Percentiles rank a stretch among this genome's conserved stretches.
phyloP scores from a whole-genome alignment of 2,797 vertebrate genomes.

The Phoxinus dragarum region DNA sequence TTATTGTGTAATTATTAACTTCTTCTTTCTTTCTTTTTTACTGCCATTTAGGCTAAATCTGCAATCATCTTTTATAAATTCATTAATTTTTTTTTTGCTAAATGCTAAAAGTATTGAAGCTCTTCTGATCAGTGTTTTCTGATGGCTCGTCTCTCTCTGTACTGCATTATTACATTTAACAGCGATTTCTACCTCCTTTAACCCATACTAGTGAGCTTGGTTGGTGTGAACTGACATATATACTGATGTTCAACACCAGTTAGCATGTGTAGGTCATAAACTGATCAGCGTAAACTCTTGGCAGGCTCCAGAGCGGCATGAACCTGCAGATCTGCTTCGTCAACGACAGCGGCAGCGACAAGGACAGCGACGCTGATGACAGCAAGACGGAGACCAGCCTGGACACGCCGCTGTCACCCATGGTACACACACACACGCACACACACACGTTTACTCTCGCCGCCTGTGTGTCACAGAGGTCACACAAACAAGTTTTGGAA shows the following conservation, averaged over 20 bases:
- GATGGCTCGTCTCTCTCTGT: neutral
- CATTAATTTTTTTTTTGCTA: neutral
- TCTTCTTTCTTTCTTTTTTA: neutral
- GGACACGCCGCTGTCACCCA: slow-evolving; percentile 92
- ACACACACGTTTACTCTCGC: neutral
- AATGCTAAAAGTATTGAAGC: neutral
- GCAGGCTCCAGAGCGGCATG: slow-evolving; percentile 96
- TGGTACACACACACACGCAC: slow-evolving; percentile 68
- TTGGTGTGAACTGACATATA: neutral
- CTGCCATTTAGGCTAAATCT: neutral
- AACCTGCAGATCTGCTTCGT: slow-evolving; percentile 99
- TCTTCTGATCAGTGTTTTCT: neutral
- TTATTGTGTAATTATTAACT: neutral
- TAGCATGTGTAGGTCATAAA: neutral
- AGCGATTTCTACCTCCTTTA: too few relatives aligned
- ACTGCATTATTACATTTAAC: too few relatives aligned
- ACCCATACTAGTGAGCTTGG: neutral
- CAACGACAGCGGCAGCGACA: slow-evolving; percentile 97
- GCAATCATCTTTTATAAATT: too few relatives aligned
- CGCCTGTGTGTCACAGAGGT: neutral
- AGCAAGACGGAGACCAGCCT: slow-evolving; percentile 98
- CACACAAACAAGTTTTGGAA: neutral
- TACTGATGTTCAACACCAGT: neutral
- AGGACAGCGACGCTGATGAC: slow-evolving; percentile 97
- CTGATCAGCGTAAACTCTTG: neutral